Base-by-base conservation (phyloP, 2,888 invertebrate genomes). In the Lypha dubia region DNA sequence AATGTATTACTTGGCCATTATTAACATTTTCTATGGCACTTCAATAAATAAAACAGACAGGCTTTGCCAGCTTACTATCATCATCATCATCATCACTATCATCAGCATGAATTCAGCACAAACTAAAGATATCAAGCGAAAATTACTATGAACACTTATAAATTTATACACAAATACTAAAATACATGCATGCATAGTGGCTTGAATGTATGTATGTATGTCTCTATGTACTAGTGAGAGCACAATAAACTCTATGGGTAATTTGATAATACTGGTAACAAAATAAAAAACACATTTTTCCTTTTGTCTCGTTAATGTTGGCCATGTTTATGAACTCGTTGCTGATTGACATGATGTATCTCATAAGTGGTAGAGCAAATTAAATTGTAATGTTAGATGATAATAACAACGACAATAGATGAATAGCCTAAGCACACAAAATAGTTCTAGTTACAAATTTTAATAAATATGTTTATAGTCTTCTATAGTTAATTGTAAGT, bases 351-450 rank as follows among this genome's bases (percentile, higher is more conserved):
- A 56, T 38, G 32, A 24, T 63, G 44, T 41, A n/a, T 28, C 20
- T 46, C 44, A 35, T 38, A 71, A 71, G 24, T 79, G 51, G 53
- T 17, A 38, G n/a, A 46, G 71, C 49, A 53, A 79, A 70, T 62
- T 53, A 70, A 32, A 35, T 51, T 53, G n/a, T 79, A 44, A 76
- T 49, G 2, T 44, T 28, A 67, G 70, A 63, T 71, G 35, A 58
- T 38, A 35, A 63, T 65, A 11, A 24, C 41, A 46, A 56, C 6
- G 35, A 63, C 46, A 35, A 65, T 20, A 49, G 49, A 58, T 65
- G 65, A 65, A 65, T 73, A 73, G 41, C 44, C 22, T 6, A 15
- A 63, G 13, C 8, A 28, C n/a, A 53, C 63, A n/a, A 28, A 68
- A n/a, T n/a, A n/a, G n/a, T 60, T 62, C n/a, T 13, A 56, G 7